Evolutionary conservation across 2,113 vertebrate species (phyloP).

Genomic region (Zosterops hypoxanthus): DNA sequence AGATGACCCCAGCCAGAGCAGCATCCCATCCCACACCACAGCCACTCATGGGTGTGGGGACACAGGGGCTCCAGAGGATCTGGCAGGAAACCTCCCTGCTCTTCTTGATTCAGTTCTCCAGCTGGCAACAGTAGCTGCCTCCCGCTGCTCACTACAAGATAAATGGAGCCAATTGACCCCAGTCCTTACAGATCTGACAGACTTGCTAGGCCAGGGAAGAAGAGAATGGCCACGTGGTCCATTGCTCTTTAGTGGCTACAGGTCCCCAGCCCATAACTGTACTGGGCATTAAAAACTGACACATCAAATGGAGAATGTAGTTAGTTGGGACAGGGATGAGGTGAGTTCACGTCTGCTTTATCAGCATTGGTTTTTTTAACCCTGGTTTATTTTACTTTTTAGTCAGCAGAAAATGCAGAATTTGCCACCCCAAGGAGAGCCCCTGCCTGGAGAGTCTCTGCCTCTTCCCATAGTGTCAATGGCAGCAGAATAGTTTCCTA

Average conservation of each 20-base stretch:
- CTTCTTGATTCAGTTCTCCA: neutral
- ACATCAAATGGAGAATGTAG: neutral
- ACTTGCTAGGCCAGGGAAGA: neutral
- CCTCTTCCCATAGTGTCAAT: accelerated
- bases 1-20: neutral
- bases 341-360: neutral
- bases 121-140: neutral
- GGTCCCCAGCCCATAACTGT: neutral
- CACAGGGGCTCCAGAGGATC: neutral
- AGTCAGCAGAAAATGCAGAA: neutral
- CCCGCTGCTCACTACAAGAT: accelerated
- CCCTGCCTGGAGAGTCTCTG: neutral
- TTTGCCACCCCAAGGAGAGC: neutral
- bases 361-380: neutral
- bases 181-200: accelerated
- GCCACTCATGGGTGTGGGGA: accelerated
- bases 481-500: neutral
- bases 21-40: accelerated
- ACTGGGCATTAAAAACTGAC: neutral
- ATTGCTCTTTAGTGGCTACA: neutral
- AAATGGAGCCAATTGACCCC: neutral
- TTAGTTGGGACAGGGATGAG: neutral
- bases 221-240: neutral
- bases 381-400: neutral
- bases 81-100: neutral